Evolutionary conservation across 2,888 invertebrate species (phyloP).

Genomic region (Diaphora mendica): DNA sequence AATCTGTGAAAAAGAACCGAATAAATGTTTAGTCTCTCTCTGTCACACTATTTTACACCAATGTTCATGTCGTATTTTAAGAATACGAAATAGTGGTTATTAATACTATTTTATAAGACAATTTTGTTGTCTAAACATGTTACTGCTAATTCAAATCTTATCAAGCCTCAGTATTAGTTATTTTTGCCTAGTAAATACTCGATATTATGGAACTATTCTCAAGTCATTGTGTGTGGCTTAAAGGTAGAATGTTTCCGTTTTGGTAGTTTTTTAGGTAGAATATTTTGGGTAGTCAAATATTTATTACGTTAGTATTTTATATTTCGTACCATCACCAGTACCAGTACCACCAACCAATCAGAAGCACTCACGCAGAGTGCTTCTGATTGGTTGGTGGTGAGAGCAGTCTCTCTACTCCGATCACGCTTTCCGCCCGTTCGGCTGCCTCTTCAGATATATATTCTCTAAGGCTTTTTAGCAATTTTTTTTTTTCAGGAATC

Average conservation of each 20-base stretch:
- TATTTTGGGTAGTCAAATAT: neutral
- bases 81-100: neutral
- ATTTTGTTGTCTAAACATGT: neutral
- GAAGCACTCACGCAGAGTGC: no score
- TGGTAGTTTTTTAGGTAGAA: conserved; percentile 12
- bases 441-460: no score
- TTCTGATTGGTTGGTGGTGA: no score
- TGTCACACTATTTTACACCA: neutral
- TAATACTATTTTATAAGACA: no score
- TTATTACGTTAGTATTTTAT: neutral
- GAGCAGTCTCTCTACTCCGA: no score
- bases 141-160: neutral
- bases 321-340: no score
- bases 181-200: conserved; percentile 4
- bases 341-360: no score
- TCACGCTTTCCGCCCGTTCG: no score
- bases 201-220: neutral
- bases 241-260: neutral
- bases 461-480: no score
- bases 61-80: no score
- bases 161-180: neutral
- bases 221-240: neutral
- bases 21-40: neutral
- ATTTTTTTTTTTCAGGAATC: no score
- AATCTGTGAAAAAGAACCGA: neutral